Evolutionary conservation across 2,797 vertebrate genomes (phyloP).

Genomic region (Amblyopsis hoosieri): DNA sequence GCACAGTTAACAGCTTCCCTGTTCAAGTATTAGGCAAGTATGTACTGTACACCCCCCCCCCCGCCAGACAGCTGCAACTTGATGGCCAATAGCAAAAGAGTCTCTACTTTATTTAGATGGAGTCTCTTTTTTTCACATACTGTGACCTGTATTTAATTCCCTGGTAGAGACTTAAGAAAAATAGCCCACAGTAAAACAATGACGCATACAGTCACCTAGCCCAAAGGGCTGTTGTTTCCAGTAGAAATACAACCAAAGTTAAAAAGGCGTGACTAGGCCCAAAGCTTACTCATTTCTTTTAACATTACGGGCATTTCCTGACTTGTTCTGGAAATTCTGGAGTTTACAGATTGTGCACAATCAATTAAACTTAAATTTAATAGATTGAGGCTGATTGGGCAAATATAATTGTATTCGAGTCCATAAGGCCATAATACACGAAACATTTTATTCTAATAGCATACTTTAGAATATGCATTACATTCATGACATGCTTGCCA

Average conservation of each 20-base stretch:
- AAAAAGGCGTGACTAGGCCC: not conserved
- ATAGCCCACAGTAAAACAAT: slow-evolving; percentile 2
- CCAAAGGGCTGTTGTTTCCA: not conserved
- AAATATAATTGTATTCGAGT: not conserved
- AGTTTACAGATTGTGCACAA: not conserved
- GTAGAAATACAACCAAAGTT: not conserved
- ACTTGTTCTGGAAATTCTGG: not conserved
- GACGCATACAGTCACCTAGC: not conserved
- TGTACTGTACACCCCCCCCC: no score
- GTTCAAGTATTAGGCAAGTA: no score
- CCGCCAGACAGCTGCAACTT: no score
- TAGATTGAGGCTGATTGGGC: no score
- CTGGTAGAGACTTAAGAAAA: not conserved
- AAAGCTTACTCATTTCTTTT: not conserved
- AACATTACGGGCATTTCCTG: not conserved
- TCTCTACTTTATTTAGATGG: no score
- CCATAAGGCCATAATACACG: slow-evolving; percentile 25
- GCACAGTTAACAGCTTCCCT: no score
- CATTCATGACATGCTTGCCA: slow-evolving; percentile 4
- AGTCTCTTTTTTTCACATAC: no score
- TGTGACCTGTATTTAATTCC: not conserved
- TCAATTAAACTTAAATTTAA: no score
- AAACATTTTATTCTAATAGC: slow-evolving; percentile 29
- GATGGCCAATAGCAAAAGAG: no score
- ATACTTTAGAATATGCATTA: slow-evolving; percentile 17